Conservation (phyloP, 2,888 invertebrate genomes). For the Drosophila subquinaria region DNA sequence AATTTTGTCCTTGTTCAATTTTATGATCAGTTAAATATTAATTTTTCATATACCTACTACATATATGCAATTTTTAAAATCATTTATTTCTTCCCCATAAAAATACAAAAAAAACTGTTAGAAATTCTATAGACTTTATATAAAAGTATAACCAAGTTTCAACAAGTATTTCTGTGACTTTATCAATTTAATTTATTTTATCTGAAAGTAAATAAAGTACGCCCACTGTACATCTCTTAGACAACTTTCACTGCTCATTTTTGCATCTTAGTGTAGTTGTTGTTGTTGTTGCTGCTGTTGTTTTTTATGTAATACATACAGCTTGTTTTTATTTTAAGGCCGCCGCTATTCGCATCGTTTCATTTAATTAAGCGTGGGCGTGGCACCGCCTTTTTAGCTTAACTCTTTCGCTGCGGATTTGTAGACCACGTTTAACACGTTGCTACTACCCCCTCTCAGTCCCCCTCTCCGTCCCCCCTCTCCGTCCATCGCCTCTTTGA, state of each 20-base stretch:
- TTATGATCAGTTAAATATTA: no score
- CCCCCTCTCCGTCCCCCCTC: neutral
- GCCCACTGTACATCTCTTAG: constrained; percentile 22
- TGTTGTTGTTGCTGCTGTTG: constrained; percentile 4
- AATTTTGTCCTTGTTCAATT: no score
- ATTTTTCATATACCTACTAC: no score
- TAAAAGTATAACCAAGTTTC: no score
- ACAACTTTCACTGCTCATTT: constrained; percentile 22
- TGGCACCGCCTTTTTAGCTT: constrained; percentile 42
- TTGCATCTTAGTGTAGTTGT: constrained; percentile 10
- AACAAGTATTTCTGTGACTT: neutral
- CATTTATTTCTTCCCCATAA: no score
- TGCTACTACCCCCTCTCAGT: neutral
- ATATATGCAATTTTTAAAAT: no score
- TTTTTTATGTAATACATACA: constrained; percentile 29
- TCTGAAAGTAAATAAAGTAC: neutral
- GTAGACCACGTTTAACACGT: constrained; percentile 34
- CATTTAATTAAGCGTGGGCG: constrained; percentile 69
- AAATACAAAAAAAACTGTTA: no score
- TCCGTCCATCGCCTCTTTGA: neutral
- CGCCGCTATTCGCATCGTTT: constrained; percentile 58
- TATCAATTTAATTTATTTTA: neutral
- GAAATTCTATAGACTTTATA: no score
- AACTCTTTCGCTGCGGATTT: constrained; percentile 58
- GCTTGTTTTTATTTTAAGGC: constrained; percentile 51